These are phyloP conservation scores for Actinemys pallida DNA, from an alignment of 2,113 vertebrate species.

Conservation along the genomic window DNA sequence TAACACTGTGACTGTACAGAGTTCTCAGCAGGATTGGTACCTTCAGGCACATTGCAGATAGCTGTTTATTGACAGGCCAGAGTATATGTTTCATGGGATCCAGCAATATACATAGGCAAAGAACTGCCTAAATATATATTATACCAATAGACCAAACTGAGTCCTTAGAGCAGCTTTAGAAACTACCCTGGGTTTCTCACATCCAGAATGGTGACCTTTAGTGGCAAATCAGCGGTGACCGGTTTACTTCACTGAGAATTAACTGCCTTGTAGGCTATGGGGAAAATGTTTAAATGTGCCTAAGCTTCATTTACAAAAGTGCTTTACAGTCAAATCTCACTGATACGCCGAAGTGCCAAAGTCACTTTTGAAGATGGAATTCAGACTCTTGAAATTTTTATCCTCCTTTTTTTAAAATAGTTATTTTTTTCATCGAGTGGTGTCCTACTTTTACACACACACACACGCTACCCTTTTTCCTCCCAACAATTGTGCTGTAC, in stretches of 20 bases:
- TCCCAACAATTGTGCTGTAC: background rate
- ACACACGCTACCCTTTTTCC: background rate
- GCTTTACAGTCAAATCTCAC: background rate
- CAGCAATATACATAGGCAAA: background rate
- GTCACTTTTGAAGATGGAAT: background rate
- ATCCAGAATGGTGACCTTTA: background rate
- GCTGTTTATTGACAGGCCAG: slow-evolving; percentile 6
- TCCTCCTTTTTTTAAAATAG: background rate
- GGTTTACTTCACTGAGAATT: too few relatives aligned
- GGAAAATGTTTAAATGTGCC: background rate
- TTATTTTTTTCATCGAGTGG: background rate
- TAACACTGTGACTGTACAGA: background rate
- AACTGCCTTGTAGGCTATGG: background rate
- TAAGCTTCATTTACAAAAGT: background rate
- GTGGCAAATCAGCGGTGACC: background rate
- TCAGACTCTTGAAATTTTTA: background rate
- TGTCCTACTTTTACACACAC: background rate
- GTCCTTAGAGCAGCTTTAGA: background rate
- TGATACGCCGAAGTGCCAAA: background rate
- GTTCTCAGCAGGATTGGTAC: background rate
- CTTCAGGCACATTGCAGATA: slow-evolving; percentile 2
- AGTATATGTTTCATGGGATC: background rate
- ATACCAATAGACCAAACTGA: background rate
- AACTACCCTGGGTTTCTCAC: background rate
- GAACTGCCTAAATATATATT: background rate